Conservation (phyloP, 2,888 invertebrate species). For the Ormyrus labotus region DNA sequence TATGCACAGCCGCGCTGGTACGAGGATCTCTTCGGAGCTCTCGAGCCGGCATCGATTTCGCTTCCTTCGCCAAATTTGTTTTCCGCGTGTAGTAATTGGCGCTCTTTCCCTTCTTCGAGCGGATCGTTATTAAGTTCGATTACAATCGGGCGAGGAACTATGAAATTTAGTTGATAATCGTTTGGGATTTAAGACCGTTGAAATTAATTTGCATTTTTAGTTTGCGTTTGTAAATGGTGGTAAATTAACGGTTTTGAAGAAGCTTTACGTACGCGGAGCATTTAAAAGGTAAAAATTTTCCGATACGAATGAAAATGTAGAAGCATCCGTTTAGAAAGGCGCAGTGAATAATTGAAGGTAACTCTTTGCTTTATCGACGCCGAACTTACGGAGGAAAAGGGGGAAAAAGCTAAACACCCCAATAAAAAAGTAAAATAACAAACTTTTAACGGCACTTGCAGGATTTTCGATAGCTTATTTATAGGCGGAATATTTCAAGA, state of each 20-base stretch:
- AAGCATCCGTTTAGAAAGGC: conserved; percentile 8
- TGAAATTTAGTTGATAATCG: too few relatives aligned
- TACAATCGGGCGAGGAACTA: too few relatives aligned
- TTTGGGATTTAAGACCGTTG: too few relatives aligned
- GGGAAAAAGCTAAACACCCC: too few relatives aligned
- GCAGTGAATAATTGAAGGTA: conserved; percentile 24
- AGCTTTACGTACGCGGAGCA: not conserved
- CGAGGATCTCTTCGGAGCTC: not conserved
- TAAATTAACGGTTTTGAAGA: not conserved
- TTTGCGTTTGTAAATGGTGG: too few relatives aligned
- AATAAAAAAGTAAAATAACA: not conserved
- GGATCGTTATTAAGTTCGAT: too few relatives aligned
- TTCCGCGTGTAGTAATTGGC: too few relatives aligned
- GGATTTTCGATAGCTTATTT: conserved; percentile 6
- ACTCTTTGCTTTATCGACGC: conserved; percentile 18
- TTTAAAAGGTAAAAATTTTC: conserved; percentile 2
- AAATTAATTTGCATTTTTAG: too few relatives aligned
- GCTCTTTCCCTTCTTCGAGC: too few relatives aligned
- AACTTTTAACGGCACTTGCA: not conserved
- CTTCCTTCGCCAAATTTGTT: not conserved
- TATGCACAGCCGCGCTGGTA: not conserved
- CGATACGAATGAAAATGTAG: conserved; percentile 1
- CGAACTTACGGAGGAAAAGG: not conserved
- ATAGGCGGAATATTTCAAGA: not conserved
- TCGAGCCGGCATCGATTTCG: not conserved